Evolutionary conservation across 2,797 vertebrate genomes (phyloP), one percentile per base, ranked within the genome.

Genomic region (Urophycis tenuis): DNA sequence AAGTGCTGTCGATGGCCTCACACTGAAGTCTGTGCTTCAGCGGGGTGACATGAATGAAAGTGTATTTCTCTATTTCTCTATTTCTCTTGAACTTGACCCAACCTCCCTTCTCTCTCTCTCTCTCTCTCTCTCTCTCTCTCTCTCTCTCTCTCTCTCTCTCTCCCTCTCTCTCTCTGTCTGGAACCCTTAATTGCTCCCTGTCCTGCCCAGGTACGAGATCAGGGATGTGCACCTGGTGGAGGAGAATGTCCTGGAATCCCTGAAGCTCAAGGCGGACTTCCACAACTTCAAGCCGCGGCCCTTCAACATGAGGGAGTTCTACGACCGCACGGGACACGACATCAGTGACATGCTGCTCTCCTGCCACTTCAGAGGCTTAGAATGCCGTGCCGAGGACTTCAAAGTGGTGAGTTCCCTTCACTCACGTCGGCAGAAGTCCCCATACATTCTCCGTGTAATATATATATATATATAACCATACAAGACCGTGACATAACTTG

Each of bases 291-390:
- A 99, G 79, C 96, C 98, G 29, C 94, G 95, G 25, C 96, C 96
- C 34, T 99, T 99, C 90, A 99, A 98, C 92, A 99, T 99, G 98
- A 84, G 94, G 3, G 98, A 99, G 80, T 99, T 99, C 83, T 98
- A 97, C 0, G 96, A 98, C 84, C 94, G 98, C 0, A 96, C 96
- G 0, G 98, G 98, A 14, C 98, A 99, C 0, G 96, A 98, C 89
- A 96, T 99, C 84, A 91, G 89, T 30, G 97, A 98, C 80, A 99
- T 99, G 98, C 92, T 99, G 79, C 94, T 99, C 15, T 93, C 95
- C 83, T 99, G 98, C 87, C 95, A 94, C 81, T 99, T 96, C 88
- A 94, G 96, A 0, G 97, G 97, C 39, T 92, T 93, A 5, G 92
- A 93, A 1, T 99, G 98, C 89, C 91, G 90, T 14, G 92, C 96